Percentiles rank a stretch among this genome's conserved stretches.
phyloP scores from a whole-genome alignment of 2,797 vertebrate species.

The Peromyscus aztecus region DNA sequence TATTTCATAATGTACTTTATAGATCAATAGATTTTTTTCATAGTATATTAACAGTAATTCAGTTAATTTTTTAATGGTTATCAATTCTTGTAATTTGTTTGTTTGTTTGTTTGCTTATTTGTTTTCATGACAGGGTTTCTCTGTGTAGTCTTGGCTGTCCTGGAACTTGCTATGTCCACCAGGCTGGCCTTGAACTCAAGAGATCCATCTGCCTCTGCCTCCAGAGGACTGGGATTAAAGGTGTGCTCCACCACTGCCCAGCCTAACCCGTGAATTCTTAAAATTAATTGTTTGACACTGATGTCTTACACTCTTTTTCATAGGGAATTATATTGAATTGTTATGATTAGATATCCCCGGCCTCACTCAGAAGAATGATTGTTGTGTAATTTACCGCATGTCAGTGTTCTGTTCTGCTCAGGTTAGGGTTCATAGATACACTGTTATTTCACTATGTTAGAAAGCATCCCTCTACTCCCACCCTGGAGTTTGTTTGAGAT shows the following conservation, averaged over 20 bases:
- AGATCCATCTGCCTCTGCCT: neutral
- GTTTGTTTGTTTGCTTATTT: too few relatives aligned
- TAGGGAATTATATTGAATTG: neutral
- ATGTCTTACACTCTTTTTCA: neutral
- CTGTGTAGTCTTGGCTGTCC: neutral
- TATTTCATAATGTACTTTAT: neutral
- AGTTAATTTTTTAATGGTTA: neutral
- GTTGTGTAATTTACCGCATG: neutral
- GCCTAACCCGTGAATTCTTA: neutral
- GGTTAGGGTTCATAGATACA: neutral
- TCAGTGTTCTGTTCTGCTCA: neutral
- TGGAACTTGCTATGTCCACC: neutral
- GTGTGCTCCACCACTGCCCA: neutral
- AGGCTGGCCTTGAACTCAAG: neutral
- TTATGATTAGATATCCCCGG: neutral
- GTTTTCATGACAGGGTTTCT: neutral
- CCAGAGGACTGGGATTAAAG: neutral
- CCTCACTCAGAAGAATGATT: neutral
- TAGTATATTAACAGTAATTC: neutral
- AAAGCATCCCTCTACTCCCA: neutral
- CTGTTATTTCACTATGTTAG: neutral
- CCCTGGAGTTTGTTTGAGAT: neutral
- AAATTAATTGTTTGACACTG: constrained; percentile 33
- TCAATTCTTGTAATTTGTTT: neutral
- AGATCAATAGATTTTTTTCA: neutral